Percentiles rank a stretch among this genome's conserved stretches.
These are phyloP conservation scores for Chaetops frenatus DNA, from an alignment of 2,113 vertebrate species.

Conservation along the genomic window DNA sequence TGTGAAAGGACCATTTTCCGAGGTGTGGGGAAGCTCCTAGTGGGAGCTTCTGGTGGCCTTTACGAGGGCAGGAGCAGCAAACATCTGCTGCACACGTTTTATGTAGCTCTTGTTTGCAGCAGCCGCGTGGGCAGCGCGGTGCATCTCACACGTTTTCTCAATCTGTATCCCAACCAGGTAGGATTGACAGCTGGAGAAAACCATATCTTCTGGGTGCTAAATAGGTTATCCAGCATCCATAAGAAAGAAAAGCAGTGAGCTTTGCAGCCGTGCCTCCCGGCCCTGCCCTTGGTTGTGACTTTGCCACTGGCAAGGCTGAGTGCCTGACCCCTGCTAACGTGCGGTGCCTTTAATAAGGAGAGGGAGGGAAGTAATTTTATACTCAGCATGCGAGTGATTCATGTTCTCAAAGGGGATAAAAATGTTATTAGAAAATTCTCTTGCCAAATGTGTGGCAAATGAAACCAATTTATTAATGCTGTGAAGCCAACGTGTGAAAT, in stretches of 20 bases:
- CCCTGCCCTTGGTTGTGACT: conserved; percentile 52
- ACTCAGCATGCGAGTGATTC: conserved; percentile 37
- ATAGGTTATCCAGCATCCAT: not conserved
- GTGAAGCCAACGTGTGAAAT: conserved; percentile 49
- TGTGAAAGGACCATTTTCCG: not conserved
- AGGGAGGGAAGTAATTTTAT: conserved; percentile 64
- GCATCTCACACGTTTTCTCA: conserved; percentile 19
- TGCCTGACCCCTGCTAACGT: conserved; percentile 54
- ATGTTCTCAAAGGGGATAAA: conserved; percentile 61
- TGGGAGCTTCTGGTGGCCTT: not conserved
- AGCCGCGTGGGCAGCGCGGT: not conserved
- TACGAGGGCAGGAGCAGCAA: not conserved
- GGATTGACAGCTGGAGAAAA: conserved; percentile 60
- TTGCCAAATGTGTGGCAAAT: conserved; percentile 58
- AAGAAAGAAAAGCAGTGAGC: conserved; percentile 44
- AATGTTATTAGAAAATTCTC: conserved; percentile 65
- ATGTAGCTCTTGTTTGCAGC: not conserved
- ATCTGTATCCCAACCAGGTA: conserved; percentile 1
- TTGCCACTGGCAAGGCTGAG: conserved; percentile 53
- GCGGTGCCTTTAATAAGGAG: conserved; percentile 51
- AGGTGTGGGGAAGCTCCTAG: not conserved
- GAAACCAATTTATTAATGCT: conserved; percentile 61
- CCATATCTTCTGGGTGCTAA: conserved; percentile 25
- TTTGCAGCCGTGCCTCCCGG: conserved; percentile 37
- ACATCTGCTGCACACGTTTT: conserved; percentile 1